Percentiles rank a stretch among this genome's conserved stretches.
Conservation (phyloP, 2,113 vertebrate genomes). For the Prunella fulvescens region DNA sequence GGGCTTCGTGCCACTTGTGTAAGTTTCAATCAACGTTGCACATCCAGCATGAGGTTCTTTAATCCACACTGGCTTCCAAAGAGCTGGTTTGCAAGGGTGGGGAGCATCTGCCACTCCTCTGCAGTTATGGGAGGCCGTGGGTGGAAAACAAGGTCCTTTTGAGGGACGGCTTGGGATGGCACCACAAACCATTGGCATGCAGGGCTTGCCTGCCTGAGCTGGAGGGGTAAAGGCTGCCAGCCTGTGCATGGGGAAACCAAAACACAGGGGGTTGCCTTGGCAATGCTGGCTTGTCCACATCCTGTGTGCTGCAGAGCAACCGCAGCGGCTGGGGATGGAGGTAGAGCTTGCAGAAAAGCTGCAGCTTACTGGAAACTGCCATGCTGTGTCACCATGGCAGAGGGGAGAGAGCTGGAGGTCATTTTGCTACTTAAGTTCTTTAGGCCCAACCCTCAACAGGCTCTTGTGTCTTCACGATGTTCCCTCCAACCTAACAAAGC, state of each 20-base stretch:
- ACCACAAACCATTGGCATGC: not conserved
- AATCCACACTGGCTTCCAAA: not conserved
- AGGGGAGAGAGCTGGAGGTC: not conserved
- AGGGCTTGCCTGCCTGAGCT: not conserved
- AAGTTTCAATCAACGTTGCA: not conserved
- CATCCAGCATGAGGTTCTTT: not conserved
- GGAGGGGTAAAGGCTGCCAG: not conserved
- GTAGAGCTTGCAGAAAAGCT: not conserved
- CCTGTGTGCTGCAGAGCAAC: not conserved
- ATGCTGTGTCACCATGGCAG: accelerated
- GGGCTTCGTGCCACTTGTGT: not conserved
- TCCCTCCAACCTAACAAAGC: not conserved
- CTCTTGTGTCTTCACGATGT: not conserved
- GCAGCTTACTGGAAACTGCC: not conserved
- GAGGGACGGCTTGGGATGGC: not conserved
- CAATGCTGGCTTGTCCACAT: slow-evolving; percentile 28
- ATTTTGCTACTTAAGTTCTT: not conserved
- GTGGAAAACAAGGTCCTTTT: not conserved
- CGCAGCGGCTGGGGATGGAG: accelerated
- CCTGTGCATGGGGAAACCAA: not conserved
- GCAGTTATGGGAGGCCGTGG: not conserved
- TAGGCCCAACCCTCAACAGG: not conserved
- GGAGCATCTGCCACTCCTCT: slow-evolving; percentile 19
- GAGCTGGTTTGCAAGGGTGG: not conserved
- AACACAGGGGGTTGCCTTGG: slow-evolving; percentile 10